A percentile compares a stretch with the other conserved stretches of the same genome.
Conservation (phyloP, 2,113 vertebrate species). For the Hydropotes inermis region DNA sequence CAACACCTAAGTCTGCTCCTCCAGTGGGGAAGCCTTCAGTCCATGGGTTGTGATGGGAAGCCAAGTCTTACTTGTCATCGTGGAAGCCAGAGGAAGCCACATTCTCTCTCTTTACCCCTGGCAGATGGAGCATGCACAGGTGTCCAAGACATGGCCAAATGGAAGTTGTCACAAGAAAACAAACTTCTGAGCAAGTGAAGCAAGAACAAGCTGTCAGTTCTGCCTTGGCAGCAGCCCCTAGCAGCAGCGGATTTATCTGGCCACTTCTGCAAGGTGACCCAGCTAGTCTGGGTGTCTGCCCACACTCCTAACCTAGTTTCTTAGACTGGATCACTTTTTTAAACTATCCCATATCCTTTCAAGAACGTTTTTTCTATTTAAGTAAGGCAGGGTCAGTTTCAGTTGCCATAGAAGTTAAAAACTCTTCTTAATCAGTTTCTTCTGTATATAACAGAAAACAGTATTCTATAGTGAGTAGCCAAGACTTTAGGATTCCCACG, state of each 20-base stretch:
- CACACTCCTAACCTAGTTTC: background rate
- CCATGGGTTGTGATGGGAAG: background rate
- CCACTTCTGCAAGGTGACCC: background rate
- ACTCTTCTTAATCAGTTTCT: slow-evolving; percentile 8
- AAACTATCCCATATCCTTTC: background rate
- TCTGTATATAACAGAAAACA: background rate
- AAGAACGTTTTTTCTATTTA: slow-evolving; percentile 12
- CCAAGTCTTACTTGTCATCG: background rate
- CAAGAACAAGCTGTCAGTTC: background rate
- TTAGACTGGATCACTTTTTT: background rate
- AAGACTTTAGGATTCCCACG: background rate
- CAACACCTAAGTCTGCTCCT: too few species aligned
- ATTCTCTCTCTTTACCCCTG: background rate
- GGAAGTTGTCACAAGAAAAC: background rate
- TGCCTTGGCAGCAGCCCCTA: background rate
- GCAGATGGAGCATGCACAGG: background rate
- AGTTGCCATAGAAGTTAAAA: background rate
- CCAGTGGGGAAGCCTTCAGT: background rate
- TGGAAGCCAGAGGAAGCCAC: background rate
- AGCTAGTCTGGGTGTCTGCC: background rate
- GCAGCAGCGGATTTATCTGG: background rate
- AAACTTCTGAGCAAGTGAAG: background rate
- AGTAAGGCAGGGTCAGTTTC: background rate
- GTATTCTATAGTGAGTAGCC: background rate
- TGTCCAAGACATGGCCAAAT: background rate